These are phyloP conservation scores for Daktulosphaira vitifoliae DNA, from an alignment of 1,140 invertebrate genomes.

Conservation along the genomic window DNA sequence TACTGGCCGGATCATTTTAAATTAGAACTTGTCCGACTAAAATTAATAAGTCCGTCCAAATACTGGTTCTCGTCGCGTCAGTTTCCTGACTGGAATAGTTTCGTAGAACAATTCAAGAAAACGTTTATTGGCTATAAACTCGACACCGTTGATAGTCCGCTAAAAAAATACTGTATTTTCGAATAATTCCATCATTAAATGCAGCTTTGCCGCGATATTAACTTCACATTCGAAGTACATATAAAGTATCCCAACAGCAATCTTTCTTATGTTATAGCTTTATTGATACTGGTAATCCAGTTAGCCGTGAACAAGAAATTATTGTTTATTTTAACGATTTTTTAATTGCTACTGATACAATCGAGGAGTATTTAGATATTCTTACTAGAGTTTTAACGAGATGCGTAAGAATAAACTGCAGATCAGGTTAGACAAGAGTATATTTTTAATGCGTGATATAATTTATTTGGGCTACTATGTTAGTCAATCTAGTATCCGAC, in stretches of 20 bases:
- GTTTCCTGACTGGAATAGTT: too few species aligned
- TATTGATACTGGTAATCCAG: neutral
- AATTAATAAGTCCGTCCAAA: too few species aligned
- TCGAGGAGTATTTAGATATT: neutral
- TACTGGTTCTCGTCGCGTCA: too few species aligned
- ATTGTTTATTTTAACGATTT: slow-evolving; percentile 17
- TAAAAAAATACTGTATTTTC: too few species aligned
- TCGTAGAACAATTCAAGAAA: too few species aligned
- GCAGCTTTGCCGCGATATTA: too few species aligned
- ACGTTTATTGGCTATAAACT: too few species aligned
- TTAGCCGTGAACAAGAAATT: neutral
- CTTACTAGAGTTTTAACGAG: neutral
- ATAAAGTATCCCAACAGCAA: neutral
- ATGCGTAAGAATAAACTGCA: neutral
- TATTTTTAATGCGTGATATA: neutral
- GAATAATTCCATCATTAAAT: too few species aligned
- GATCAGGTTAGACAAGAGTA: neutral
- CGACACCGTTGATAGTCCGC: too few species aligned
- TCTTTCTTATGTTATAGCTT: neutral
- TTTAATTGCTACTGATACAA: neutral
- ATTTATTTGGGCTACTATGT: neutral
- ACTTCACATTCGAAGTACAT: too few species aligned
- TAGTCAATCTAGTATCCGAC: neutral
- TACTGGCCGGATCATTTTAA: too few species aligned
- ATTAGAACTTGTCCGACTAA: too few species aligned